Conservation (phyloP, 2,113 vertebrate species). For the Syngnathoides biaculeatus region DNA sequence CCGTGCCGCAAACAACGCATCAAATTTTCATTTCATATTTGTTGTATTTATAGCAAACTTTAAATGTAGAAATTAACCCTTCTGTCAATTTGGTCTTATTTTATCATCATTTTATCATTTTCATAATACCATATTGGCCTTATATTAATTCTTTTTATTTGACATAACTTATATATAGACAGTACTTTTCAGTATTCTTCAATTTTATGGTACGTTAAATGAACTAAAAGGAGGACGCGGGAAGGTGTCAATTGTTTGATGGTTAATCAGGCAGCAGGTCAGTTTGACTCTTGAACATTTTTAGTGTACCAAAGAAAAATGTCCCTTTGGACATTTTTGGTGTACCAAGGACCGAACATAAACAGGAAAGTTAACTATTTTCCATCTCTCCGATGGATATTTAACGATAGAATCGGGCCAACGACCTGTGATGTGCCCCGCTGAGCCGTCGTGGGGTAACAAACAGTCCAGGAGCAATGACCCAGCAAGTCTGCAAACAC, state of each 20-base stretch:
- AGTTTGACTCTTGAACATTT: background rate
- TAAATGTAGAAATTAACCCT: too few species aligned
- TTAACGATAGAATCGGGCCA: background rate
- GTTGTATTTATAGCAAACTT: too few species aligned
- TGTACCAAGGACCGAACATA: background rate
- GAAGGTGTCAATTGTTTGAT: background rate
- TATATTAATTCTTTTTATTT: too few species aligned
- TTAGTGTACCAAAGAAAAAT: conserved; percentile 4
- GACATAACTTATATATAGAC: too few species aligned
- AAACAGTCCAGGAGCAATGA: background rate
- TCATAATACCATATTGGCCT: too few species aligned
- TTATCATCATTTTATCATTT: too few species aligned
- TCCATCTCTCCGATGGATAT: background rate
- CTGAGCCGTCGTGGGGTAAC: background rate
- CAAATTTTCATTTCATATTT: too few species aligned
- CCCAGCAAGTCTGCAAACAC: background rate
- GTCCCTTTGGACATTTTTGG: background rate
- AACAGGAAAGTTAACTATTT: background rate
- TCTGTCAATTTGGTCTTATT: too few species aligned
- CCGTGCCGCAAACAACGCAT: too few species aligned
- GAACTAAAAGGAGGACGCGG: too few species aligned
- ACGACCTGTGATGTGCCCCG: background rate
- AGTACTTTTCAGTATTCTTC: too few species aligned
- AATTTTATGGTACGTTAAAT: too few species aligned
- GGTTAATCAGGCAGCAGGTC: background rate